Evolutionary conservation across 2,113 vertebrate genomes (phyloP).

Genomic region (Scomber japonicus): DNA sequence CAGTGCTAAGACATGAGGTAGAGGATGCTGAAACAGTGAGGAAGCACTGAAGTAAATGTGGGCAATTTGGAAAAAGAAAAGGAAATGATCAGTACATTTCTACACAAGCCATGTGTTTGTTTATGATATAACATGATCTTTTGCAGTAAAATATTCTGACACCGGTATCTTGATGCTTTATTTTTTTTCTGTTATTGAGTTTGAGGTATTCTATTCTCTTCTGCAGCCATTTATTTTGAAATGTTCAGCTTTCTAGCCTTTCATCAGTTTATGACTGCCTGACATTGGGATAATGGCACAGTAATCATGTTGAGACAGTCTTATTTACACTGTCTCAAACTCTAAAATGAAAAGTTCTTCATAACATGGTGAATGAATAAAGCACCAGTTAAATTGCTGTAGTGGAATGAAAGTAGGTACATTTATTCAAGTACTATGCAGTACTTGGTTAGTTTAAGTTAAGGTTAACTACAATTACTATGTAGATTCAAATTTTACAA

Average conservation of each 20-base stretch:
- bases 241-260: too few relatives aligned
- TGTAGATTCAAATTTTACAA: too few relatives aligned
- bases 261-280: not conserved
- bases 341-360: not conserved
- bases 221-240: too few relatives aligned
- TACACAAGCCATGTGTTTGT: too few relatives aligned
- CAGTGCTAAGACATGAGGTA: not conserved
- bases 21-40: slow-evolving; percentile 1
- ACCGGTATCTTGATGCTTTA: too few relatives aligned
- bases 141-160: too few relatives aligned
- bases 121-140: too few relatives aligned
- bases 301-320: not conserved
- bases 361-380: not conserved
- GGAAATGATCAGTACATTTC: not conserved
- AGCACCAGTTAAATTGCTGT: not conserved
- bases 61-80: slow-evolving; percentile 13
- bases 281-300: not conserved
- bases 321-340: not conserved
- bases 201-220: too few relatives aligned
- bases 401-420: not conserved
- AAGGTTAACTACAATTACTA: too few relatives aligned
- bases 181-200: too few relatives aligned
- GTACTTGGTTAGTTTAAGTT: not conserved
- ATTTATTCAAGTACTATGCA: not conserved
- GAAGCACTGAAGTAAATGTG: slow-evolving; percentile 15